A percentile compares a stretch with the other conserved stretches of the same genome.
phyloP scores from a whole-genome alignment of 2,888 invertebrate genomes.

The Lumbricus terrestris region DNA sequence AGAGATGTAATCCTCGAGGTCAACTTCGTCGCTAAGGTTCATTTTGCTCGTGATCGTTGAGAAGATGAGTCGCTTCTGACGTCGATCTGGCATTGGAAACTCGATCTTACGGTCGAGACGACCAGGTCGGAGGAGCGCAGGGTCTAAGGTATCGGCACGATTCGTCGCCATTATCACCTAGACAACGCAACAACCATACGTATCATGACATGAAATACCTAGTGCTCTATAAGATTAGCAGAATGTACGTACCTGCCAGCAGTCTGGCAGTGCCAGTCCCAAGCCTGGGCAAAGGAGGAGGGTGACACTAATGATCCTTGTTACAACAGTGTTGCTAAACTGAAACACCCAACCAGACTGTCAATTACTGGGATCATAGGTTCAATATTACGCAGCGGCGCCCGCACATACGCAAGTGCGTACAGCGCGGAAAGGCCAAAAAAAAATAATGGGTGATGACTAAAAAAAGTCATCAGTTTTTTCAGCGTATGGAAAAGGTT shows the following conservation, averaged over 20 bases:
- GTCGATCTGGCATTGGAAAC: conserved; percentile 91
- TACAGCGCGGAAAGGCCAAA: too few relatives aligned
- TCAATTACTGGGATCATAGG: neutral
- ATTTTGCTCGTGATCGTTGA: conserved; percentile 81
- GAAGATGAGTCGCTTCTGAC: conserved; percentile 90
- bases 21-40: conserved; percentile 86
- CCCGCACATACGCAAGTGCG: too few relatives aligned
- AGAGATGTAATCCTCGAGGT: conserved; percentile 97
- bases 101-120: conserved; percentile 97
- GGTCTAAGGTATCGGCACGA: conserved; percentile 95
- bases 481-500: too few relatives aligned
- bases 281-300: too few relatives aligned
- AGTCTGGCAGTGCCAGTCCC: too few relatives aligned
- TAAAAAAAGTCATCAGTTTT: too few relatives aligned
- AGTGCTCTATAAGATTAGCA: too few relatives aligned
- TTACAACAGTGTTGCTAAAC: too few relatives aligned
- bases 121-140: conserved; percentile 91
- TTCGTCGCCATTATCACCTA: conserved; percentile 91
- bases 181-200: neutral
- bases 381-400: neutral
- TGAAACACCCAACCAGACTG: too few relatives aligned
- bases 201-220: neutral
- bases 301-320: too few relatives aligned
- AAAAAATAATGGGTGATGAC: too few relatives aligned
- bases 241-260: neutral